These are phyloP conservation scores for Brachyptera putata DNA, from an alignment of 2,888 invertebrate species.

Conservation along the genomic window DNA sequence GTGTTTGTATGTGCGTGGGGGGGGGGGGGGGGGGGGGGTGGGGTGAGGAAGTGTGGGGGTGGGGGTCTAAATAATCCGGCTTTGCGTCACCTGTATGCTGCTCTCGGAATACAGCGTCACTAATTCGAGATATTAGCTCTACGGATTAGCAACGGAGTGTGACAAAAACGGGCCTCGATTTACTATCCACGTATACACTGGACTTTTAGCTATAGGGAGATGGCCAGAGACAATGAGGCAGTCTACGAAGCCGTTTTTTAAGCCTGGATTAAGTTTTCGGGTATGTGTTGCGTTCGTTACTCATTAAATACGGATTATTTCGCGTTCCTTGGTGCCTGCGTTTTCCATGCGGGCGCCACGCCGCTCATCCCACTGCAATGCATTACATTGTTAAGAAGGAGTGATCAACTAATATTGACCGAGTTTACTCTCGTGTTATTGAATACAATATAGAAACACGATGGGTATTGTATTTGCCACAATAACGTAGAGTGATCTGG, in stretches of 20 bases:
- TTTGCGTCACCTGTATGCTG: slow-evolving; percentile 26
- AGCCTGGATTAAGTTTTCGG: slow-evolving; percentile 3
- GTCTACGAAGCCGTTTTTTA: slow-evolving; percentile 4
- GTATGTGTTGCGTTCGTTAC: slow-evolving; percentile 11
- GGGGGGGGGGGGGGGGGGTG: too few relatives aligned
- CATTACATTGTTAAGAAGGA: too few relatives aligned
- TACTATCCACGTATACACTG: not conserved
- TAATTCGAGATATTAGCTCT: slow-evolving; percentile 25
- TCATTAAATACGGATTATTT: slow-evolving; percentile 2
- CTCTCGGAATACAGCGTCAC: not conserved
- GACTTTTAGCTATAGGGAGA: too few relatives aligned
- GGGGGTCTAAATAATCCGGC: slow-evolving; percentile 22
- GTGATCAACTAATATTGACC: too few relatives aligned
- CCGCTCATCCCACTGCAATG: too few relatives aligned
- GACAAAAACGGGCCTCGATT: not conserved
- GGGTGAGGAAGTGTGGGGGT: too few relatives aligned
- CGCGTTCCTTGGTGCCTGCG: not conserved
- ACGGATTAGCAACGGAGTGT: not conserved
- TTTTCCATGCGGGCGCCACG: too few relatives aligned
- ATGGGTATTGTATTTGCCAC: too few relatives aligned
- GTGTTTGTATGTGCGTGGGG: not conserved
- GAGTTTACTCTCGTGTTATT: too few relatives aligned
- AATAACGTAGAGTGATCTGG: too few relatives aligned
- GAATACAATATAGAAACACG: too few relatives aligned
- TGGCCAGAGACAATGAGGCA: too few relatives aligned